Evolutionary conservation across 2,113 vertebrate species (phyloP), one percentile per base, ranked within the genome.

Genomic region (Tylochromis polylepis): DNA sequence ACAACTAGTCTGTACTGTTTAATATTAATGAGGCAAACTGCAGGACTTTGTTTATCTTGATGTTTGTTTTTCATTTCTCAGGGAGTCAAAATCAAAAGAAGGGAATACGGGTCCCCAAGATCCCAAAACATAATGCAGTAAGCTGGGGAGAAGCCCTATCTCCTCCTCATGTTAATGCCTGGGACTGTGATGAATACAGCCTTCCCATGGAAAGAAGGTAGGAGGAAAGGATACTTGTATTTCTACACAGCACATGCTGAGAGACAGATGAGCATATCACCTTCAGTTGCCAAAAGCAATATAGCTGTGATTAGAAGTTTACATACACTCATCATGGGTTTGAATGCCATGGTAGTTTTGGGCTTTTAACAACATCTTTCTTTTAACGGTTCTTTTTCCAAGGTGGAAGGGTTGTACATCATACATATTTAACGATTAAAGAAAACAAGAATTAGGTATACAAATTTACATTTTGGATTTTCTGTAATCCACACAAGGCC

Each of bases 71-170:
- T 82, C 24, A 70, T 82, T 83, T 89, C 29, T 46, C 85, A 99
- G 98, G 97, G 88, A 99, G 98, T 93, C 98, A 98, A 95, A 97
- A 97, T 90, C 97, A 98, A 89, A 99, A 97, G 95, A 99, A 98
- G 91, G 97, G 95, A 84, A 95, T 94, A 15, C 94, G 97, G 2
- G 97, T 96, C 38, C 97, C 97, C 18, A 98, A 98, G 94, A 96
- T 95, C 38, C 96, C 97, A 16, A 98, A 98, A 89, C 97, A 98
- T 88, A 97, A 95, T 11, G 97, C 97, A 31, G 97, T 97, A 95
- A 98, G 95, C 94, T 99, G 97, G 97, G 97, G 97, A 82, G 97
- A 98, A 60, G 95, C 97, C 24, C 94, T 96, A 72, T 96, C 98
- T 59, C 97, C 97, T 12, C 97, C 97, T 27, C 97, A 97, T 5